Evolutionary conservation across 2,797 vertebrate species (phyloP), one percentile per base, ranked within the genome.

Genomic region (Gymnothorax reevesii): DNA sequence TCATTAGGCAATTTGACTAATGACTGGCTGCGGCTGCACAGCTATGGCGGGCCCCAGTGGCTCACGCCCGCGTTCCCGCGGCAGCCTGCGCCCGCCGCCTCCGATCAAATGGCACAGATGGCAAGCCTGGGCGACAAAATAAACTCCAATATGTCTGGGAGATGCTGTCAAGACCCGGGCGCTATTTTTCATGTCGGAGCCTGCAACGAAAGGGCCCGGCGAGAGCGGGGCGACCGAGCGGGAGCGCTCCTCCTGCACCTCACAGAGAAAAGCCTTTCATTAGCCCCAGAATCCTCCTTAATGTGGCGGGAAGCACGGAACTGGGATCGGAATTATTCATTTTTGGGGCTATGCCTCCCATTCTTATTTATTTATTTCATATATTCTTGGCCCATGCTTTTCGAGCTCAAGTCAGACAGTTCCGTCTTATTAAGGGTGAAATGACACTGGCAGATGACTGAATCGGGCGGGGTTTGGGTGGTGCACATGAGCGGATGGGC

Each of bases 91-190:
- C 91, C 90, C 89, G 93, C 89, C 89, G 93, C 91, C 92, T 94
- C 95, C 90, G 88, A 90, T 88, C 91, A 92, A 94, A 92, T 93
- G 93, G 96, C 95, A 95, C 97, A 97, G 97, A 97, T 97, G 97
- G 97, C 89, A 91, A 93, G 92, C 94, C 95, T 90, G 82, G 93
- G 94, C 85, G 88, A 94, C 95, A 95, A 91, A 95, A 93, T 94
- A 94, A 96, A 94, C 93, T 89, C 94, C 96, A 95, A 92, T 96
- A 95, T 96, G 97, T 96, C 95, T 95, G 90, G 86, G 94, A 95
- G 95, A 94, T 91, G 88, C 91, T 88, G 93, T 95, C 92, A 92
- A 94, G 92, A 91, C 33, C 93, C 87, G 86, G 89, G 92, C 94
- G 91, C 91, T 92, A 94, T 96, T 93, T 92, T 94, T 96, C 94